Percentiles rank a stretch among this genome's conserved stretches.
Evolutionary conservation across 2,797 vertebrate genomes (phyloP).

Genomic region (Hybognathus amarus): DNA sequence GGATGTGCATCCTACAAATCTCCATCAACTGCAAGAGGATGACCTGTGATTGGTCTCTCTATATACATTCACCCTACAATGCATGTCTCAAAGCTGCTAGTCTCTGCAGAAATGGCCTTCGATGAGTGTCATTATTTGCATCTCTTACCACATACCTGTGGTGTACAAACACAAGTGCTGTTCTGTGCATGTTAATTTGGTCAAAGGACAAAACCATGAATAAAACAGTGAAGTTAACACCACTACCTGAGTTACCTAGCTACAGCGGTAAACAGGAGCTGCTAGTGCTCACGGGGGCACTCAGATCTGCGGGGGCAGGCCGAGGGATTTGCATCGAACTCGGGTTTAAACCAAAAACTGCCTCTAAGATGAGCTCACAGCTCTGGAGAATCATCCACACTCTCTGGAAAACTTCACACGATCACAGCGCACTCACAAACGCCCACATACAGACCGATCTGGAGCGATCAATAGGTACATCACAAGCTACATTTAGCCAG

Average conservation of each 20-base stretch:
- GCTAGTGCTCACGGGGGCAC: neutral
- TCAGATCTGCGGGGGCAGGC: slow-evolving; percentile 4
- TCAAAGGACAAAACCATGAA: slow-evolving; percentile 11
- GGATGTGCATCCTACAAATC: too few species aligned
- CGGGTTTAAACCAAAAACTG: neutral
- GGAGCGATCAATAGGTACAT: slow-evolving; percentile 49
- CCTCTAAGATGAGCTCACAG: slow-evolving; percentile 21
- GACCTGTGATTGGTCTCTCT: neutral
- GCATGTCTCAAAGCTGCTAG: neutral
- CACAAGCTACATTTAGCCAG: slow-evolving; percentile 39
- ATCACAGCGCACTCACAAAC: slow-evolving; percentile 35
- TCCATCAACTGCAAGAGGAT: neutral
- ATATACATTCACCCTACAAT: neutral
- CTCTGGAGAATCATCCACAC: slow-evolving; percentile 32
- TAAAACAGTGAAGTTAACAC: slow-evolving; percentile 2
- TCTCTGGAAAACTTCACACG: slow-evolving; percentile 35
- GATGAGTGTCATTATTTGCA: neutral
- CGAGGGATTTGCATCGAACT: neutral
- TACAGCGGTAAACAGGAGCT: neutral
- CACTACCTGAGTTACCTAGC: slow-evolving; percentile 10
- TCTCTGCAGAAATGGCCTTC: neutral
- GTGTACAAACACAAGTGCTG: neutral
- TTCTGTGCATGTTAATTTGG: neutral
- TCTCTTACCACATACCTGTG: neutral
- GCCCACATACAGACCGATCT: slow-evolving; percentile 38